These are phyloP conservation scores for Cebidichthys violaceus DNA, from an alignment of 2,113 vertebrate genomes.

Conservation along the genomic window DNA sequence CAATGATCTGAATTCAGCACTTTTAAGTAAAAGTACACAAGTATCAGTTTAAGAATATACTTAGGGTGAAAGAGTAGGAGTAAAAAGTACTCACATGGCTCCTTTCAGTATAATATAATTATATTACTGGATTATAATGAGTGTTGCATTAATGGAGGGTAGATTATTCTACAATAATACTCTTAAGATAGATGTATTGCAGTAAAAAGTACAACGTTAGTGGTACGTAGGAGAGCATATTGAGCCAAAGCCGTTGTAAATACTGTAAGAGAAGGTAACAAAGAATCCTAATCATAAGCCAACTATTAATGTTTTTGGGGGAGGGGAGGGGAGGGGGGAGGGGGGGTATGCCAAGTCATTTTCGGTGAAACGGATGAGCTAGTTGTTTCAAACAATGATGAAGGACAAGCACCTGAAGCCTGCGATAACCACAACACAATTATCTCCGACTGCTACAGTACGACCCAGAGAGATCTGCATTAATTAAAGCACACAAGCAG, in stretches of 20 bases:
- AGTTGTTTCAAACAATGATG: conserved; percentile 67
- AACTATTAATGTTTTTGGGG: neutral
- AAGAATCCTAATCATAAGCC: neutral
- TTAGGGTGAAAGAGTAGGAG: neutral
- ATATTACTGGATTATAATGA: neutral
- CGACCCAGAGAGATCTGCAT: conserved; percentile 74
- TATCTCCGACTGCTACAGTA: conserved; percentile 66
- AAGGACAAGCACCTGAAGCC: conserved; percentile 75
- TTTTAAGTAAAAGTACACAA: no score
- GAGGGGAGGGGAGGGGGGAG: no score
- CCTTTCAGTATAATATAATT: neutral
- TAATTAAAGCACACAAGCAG: conserved; percentile 67
- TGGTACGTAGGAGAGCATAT: neutral
- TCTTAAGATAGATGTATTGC: neutral
- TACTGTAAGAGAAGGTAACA: neutral
- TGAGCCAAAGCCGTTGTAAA: neutral
- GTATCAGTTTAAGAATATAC: neutral
- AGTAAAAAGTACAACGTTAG: neutral
- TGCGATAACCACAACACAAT: conserved; percentile 72
- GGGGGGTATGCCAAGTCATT: conserved; percentile 55
- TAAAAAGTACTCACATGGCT: neutral
- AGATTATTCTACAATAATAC: neutral
- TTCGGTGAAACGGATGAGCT: conserved; percentile 57
- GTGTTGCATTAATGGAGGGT: neutral
- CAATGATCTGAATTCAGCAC: no score